phyloP scores from a whole-genome alignment of 2,888 invertebrate genomes.

The Ormyrus pomaceus region DNA sequence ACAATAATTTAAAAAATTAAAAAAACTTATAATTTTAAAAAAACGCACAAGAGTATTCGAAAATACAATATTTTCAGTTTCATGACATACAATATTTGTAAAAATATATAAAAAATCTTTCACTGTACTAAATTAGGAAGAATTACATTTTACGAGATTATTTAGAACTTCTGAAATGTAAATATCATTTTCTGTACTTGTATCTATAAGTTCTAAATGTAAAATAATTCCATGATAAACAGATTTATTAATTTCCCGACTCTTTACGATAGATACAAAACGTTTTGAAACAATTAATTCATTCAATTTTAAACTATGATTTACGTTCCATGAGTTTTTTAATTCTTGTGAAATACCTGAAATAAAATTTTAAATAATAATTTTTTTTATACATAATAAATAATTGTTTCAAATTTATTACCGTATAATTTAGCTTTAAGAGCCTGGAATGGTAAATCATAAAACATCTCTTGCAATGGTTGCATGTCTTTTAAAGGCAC shows the following conservation, averaged over 20 bases:
- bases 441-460: slow-evolving; percentile 81
- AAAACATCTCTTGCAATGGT: slow-evolving; percentile 78
- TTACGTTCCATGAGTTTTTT: slow-evolving; percentile 83
- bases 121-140: no score
- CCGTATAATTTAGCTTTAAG: slow-evolving; percentile 81
- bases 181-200: slow-evolving; percentile 78
- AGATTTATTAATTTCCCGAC: slow-evolving; percentile 80
- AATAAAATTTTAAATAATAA: not conserved
- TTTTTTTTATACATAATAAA: no score
- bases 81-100: no score
- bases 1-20: not conserved
- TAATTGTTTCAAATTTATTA: slow-evolving; percentile 62
- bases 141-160: no score
- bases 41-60: slow-evolving; percentile 52
- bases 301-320: slow-evolving; percentile 85
- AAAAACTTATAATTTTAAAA: not conserved
- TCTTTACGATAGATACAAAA: slow-evolving; percentile 83
- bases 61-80: no score
- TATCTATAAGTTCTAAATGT: slow-evolving; percentile 84
- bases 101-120: no score
- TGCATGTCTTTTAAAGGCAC: slow-evolving; percentile 78
- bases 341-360: slow-evolving; percentile 77
- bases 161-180: slow-evolving; percentile 64
- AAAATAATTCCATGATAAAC: slow-evolving; percentile 80
- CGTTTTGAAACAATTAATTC: slow-evolving; percentile 83